phyloP scores from a whole-genome alignment of 2,113 vertebrate genomes.

The Hydrolagus affinis region DNA sequence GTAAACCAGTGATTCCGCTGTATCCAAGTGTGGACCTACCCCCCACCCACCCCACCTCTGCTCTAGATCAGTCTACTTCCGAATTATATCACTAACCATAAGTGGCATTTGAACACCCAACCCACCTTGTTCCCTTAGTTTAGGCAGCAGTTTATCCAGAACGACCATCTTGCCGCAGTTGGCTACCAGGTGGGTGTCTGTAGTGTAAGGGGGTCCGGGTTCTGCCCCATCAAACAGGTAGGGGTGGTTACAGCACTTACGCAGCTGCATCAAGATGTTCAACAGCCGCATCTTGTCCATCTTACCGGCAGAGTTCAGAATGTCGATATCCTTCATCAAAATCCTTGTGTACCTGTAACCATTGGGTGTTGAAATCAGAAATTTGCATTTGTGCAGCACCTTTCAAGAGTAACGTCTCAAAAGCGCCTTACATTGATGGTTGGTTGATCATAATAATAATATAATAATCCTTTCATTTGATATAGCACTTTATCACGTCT shows the following conservation, averaged over 20 bases:
- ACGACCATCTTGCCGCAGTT: constrained; percentile 83
- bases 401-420: neutral
- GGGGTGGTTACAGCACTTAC: constrained; percentile 81
- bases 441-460: no score
- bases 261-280: constrained; percentile 81
- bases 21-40: no score
- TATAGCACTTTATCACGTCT: no score
- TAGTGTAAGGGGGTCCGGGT: constrained; percentile 78
- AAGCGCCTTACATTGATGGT: neutral
- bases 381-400: neutral
- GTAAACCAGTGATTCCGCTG: no score
- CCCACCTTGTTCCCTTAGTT: constrained; percentile 74
- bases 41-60: no score
- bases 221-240: constrained; percentile 82
- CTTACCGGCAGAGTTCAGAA: constrained; percentile 78
- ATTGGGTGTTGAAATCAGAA: neutral
- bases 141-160: constrained; percentile 74
- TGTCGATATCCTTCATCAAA: constrained; percentile 83
- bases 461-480: no score
- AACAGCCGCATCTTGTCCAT: constrained; percentile 84
- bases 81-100: no score
- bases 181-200: constrained; percentile 74
- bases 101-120: neutral
- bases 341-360: constrained; percentile 75
- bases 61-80: no score